Evolutionary conservation across 2,113 vertebrate species (phyloP).

Genomic region (Lophius piscatorius): DNA sequence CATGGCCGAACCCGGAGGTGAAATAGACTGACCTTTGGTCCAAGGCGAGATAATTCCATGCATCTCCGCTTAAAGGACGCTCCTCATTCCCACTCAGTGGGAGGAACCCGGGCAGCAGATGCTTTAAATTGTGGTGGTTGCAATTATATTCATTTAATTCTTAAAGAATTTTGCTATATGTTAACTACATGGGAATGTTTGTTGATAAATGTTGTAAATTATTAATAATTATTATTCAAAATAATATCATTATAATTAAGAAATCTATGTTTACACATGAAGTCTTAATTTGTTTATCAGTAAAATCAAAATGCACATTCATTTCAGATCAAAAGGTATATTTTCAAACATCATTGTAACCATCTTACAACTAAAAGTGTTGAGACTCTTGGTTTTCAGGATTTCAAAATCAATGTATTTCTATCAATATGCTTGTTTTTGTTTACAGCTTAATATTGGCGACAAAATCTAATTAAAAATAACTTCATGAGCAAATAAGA

Average conservation of each 20-base stretch:
- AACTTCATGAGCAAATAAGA: background rate
- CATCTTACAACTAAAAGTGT: too few species aligned
- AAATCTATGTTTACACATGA: background rate
- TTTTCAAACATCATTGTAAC: too few species aligned
- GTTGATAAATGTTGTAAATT: background rate
- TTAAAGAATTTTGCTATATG: too few species aligned
- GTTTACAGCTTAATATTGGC: background rate
- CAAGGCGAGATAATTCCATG: constrained; percentile 49
- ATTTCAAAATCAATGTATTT: too few species aligned
- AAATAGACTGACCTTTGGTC: constrained; percentile 51
- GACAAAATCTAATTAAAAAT: background rate
- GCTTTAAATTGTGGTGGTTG: constrained; percentile 21
- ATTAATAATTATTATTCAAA: background rate
- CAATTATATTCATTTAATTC: background rate
- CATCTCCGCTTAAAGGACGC: constrained; percentile 26
- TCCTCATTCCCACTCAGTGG: constrained; percentile 20
- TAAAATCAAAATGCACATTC: too few species aligned
- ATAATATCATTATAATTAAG: background rate
- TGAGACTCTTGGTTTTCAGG: too few species aligned
- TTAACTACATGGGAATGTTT: too few species aligned
- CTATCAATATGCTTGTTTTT: too few species aligned
- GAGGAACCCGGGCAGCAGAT: constrained; percentile 31
- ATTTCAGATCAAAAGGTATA: too few species aligned
- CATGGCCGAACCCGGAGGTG: constrained; percentile 61
- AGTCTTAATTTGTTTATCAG: too few species aligned